Base-by-base conservation (phyloP, 1,140 invertebrate genomes). In the Mizuhopecten yessoensis region DNA sequence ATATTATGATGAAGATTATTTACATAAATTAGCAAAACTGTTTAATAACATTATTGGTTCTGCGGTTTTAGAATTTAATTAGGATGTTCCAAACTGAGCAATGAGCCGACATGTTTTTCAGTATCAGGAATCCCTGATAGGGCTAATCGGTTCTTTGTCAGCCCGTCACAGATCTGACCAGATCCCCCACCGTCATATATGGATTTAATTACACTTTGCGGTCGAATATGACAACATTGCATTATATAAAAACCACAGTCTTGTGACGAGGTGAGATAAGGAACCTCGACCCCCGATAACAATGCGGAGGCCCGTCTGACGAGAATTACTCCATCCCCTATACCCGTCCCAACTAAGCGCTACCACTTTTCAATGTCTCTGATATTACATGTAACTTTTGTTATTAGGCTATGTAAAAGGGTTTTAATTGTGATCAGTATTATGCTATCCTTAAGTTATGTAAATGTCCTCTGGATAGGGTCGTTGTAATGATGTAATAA, bases 1-100 rank as follows among this genome's bases (percentile, higher is more conserved):
- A 75, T 75, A 75, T 75, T 75, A 75, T 75, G 57, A 75, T 75
- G 57, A 75, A 75, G 57, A 75, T 75, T 75, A 75, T 75, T 75
- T 75, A 75, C 57, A 75, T 75, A 75, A 75, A 75, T 75, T 75
- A 75, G 57, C 23, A 29, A 75, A 75, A 75, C 23, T 75, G 57
- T 75, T 75, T 29, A 75, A 75, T 75, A 75, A 29, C 9, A 75
- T 75, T 75, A n/a, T n/a, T 75, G 57, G 23, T 75, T 75, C 57
- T 75, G 57, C 17, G 57, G 57, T 75, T 75, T 75, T 75, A 13
- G 57, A 75, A 75, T 75, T 75, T 75, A 75, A 75, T 75, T 75
- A 75, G 57, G 57, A 75, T 75, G 57, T 75, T 75, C 57, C 57
- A 5, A 75, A 75, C 57, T 75, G 57, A 75, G 57, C 57, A 75